Conservation (phyloP, 2,797 vertebrate species). For the Schizopygopsis malacanthus region DNA sequence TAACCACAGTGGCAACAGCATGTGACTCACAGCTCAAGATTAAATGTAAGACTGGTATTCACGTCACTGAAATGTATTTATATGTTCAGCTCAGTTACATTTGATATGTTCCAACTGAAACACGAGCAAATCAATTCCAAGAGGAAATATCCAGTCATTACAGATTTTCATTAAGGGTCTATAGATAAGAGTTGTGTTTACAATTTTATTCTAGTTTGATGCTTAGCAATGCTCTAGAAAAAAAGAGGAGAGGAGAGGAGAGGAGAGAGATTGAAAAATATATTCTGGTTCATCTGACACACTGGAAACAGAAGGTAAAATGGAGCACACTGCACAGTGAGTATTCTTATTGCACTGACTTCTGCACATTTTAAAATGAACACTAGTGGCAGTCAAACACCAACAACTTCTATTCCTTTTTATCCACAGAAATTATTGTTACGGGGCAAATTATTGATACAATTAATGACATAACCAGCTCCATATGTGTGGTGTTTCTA, state of each 20-base stretch:
- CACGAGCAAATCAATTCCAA: background rate
- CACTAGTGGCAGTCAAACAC: background rate
- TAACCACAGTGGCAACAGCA: background rate
- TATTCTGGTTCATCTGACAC: background rate
- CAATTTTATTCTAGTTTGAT: background rate
- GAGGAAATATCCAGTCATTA: background rate
- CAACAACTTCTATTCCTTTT: background rate
- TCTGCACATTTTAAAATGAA: background rate
- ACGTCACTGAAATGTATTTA: background rate
- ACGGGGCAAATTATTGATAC: too few species aligned
- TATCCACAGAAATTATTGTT: background rate
- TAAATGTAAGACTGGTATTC: background rate
- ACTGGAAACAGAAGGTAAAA: background rate
- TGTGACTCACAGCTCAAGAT: slow-evolving; percentile 20
- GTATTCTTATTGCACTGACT: background rate
- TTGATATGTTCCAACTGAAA: background rate
- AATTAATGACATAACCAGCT: background rate
- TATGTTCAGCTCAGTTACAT: background rate
- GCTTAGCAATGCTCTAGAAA: background rate
- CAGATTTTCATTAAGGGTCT: background rate
- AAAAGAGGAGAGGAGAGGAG: too few species aligned
- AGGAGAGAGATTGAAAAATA: background rate
- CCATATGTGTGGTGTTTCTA: background rate
- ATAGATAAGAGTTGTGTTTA: background rate
- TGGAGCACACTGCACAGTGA: background rate